These are phyloP conservation scores for Lycocerus yunnanus DNA, from an alignment of 2,888 invertebrate species.

Conservation along the genomic window DNA sequence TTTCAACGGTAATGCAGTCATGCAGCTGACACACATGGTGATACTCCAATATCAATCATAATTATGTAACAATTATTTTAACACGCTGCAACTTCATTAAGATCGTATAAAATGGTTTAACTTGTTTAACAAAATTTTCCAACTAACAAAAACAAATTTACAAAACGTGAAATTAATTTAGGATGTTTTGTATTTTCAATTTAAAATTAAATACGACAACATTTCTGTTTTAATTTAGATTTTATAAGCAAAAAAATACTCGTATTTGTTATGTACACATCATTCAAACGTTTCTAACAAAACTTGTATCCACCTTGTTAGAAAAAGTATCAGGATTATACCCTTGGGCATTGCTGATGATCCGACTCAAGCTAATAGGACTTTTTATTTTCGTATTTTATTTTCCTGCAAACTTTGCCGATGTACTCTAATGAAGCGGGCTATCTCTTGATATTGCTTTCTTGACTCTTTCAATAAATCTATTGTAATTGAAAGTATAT, in stretches of 20 bases:
- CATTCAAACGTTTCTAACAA: conserved; percentile 10
- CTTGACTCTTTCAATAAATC: conserved; percentile 5
- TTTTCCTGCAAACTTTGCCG: conserved; percentile 25
- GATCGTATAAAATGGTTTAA: neutral
- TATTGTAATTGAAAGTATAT: conserved; percentile 2
- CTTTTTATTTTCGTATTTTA: conserved; percentile 34
- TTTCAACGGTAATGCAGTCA: neutral
- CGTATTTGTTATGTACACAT: conserved; percentile 6
- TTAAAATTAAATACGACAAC: neutral
- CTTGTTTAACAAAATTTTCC: neutral
- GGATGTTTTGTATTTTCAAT: neutral
- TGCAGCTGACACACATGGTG: neutral
- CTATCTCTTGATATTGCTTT: conserved; percentile 12
- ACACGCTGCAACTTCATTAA: neutral
- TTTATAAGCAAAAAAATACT: conserved; percentile 12
- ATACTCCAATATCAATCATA: neutral
- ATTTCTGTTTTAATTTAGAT: neutral
- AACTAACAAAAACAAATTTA: neutral
- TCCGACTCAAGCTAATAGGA: conserved; percentile 34
- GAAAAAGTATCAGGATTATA: conserved; percentile 31
- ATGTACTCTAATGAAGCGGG: conserved; percentile 23
- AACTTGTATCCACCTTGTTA: conserved; percentile 29
- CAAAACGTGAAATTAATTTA: neutral
- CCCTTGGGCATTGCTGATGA: conserved; percentile 35
- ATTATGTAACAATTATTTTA: neutral